These are phyloP conservation scores for Dryocosmus kuriphilus DNA, from an alignment of 2,888 invertebrate species.

Conservation along the genomic window DNA sequence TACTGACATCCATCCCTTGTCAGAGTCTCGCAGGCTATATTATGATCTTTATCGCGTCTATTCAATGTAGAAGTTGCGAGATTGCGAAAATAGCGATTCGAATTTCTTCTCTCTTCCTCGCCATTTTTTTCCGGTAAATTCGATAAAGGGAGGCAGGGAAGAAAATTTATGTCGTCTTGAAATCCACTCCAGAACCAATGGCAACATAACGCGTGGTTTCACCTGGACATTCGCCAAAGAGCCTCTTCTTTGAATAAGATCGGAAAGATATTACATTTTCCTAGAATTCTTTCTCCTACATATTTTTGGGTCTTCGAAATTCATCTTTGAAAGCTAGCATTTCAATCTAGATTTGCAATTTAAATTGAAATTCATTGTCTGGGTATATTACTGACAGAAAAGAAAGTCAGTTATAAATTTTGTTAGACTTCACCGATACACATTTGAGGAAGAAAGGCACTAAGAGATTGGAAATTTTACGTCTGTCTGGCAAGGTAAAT, in stretches of 20 bases:
- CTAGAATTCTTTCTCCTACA: neutral
- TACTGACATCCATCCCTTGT: constrained; percentile 60
- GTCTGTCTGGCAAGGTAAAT: neutral
- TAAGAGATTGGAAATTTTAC: constrained; percentile 31
- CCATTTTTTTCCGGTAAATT: constrained; percentile 43
- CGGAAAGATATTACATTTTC: constrained; percentile 18
- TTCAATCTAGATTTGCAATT: too few relatives aligned
- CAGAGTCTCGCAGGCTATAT: constrained; percentile 53
- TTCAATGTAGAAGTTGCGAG: constrained; percentile 60
- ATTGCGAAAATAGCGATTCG: constrained; percentile 68
- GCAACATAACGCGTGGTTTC: constrained; percentile 40
- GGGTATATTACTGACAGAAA: too few relatives aligned
- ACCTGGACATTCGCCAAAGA: constrained; percentile 33
- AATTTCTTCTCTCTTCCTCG: constrained; percentile 23
- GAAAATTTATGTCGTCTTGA: constrained; percentile 37
- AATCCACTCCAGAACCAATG: constrained; percentile 35
- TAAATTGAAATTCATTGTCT: too few relatives aligned
- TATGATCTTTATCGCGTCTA: constrained; percentile 68
- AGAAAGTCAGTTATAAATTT: too few relatives aligned
- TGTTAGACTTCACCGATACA: neutral
- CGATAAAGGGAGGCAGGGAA: constrained; percentile 41
- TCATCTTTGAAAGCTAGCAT: too few relatives aligned
- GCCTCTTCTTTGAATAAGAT: constrained; percentile 12
- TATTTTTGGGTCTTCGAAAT: neutral
- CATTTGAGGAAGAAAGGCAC: neutral